Conservation (phyloP, 1,140 invertebrate species). For the Heliconius hewitsoni region DNA sequence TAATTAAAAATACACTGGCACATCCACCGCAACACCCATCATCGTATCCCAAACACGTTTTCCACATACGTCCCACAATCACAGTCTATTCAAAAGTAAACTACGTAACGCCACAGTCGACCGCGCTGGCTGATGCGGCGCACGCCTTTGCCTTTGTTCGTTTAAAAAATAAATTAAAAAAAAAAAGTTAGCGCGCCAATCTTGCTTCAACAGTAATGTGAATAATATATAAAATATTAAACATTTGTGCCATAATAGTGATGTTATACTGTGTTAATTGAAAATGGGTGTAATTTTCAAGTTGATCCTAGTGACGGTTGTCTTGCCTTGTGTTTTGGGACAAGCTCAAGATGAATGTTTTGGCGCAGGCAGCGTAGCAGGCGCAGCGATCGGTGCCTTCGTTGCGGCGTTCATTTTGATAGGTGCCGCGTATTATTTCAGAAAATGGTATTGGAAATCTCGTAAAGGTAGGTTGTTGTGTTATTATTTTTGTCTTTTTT, state of each 20-base stretch:
- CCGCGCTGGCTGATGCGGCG: conserved; percentile 69
- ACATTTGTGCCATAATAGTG: conserved; percentile 76
- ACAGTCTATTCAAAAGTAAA: conserved; percentile 61
- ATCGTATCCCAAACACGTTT: conserved; percentile 68
- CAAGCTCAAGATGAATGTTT: conserved; percentile 74
- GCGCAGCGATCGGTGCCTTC: conserved; percentile 75
- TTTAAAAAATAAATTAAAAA: conserved; percentile 5
- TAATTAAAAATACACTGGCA: conserved; percentile 22
- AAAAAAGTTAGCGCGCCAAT: not conserved
- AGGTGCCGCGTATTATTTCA: conserved; percentile 69
- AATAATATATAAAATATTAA: conserved; percentile 47
- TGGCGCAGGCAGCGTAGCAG: conserved; percentile 75
- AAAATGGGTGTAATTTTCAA: conserved; percentile 70
- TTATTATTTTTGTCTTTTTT: conserved; percentile 17
- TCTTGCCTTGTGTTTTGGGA: conserved; percentile 71
- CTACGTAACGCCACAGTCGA: conserved; percentile 61
- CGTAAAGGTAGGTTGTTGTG: conserved; percentile 67
- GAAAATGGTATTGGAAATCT: conserved; percentile 76
- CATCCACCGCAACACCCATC: conserved; percentile 45
- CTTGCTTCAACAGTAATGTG: conserved; percentile 57
- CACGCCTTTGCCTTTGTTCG: conserved; percentile 45
- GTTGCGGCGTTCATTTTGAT: conserved; percentile 70
- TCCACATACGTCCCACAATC: conserved; percentile 73
- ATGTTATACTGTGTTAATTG: conserved; percentile 63
- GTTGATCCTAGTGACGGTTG: conserved; percentile 71